Conservation (phyloP, 2,888 invertebrate genomes). For the Nasonia oneida region DNA sequence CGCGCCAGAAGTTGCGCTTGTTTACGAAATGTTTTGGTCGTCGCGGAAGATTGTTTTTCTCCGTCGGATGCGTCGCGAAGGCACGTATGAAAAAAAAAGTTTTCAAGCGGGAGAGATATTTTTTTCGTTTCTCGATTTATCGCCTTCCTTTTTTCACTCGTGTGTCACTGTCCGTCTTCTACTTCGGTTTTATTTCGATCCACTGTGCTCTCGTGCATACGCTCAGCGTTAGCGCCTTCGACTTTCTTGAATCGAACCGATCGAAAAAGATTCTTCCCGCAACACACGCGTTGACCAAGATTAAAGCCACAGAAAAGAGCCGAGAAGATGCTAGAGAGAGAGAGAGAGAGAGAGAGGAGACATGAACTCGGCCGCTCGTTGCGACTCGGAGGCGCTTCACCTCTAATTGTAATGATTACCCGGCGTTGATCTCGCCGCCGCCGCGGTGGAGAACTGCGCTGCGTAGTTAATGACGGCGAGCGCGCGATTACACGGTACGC, state of each 20-base stretch:
- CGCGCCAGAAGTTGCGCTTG: not conserved
- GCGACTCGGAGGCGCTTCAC: constrained; percentile 19
- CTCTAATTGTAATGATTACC: constrained; percentile 53
- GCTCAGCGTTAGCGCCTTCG: too few species aligned
- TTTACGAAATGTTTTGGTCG: constrained; percentile 8
- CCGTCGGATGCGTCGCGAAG: too few species aligned
- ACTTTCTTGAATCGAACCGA: too few species aligned
- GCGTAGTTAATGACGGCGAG: constrained; percentile 43
- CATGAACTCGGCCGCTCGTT: constrained; percentile 22
- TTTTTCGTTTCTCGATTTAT: not conserved
- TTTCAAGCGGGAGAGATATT: not conserved
- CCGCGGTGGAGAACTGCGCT: not conserved
- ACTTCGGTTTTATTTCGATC: not conserved
- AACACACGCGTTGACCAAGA: too few species aligned
- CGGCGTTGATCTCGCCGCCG: constrained; percentile 44
- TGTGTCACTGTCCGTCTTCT: too few species aligned
- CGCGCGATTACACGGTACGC: constrained; percentile 29
- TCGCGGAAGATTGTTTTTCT: constrained; percentile 11
- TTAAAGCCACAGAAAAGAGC: not conserved
- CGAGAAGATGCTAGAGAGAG: not conserved
- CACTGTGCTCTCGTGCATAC: too few species aligned
- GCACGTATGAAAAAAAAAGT: not conserved
- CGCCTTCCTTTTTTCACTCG: not conserved
- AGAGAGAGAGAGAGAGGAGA: not conserved
- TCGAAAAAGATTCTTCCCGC: too few species aligned